Conservation (phyloP, 2,113 vertebrate species). For the Bubo blakistoni region DNA sequence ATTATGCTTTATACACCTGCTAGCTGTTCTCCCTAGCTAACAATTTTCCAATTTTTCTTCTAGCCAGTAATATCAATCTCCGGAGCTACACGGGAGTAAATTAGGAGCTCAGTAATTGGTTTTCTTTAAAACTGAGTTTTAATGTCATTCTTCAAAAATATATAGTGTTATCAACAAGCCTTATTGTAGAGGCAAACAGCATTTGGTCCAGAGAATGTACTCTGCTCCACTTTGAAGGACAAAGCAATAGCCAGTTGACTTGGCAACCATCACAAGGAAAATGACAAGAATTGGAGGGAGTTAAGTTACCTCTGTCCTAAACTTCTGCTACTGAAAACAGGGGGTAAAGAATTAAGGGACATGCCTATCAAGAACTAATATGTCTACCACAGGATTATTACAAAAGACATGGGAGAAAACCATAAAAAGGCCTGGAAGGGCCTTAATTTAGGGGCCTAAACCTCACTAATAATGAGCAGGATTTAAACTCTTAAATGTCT, state of each 20-base stretch:
- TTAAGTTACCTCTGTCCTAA: neutral
- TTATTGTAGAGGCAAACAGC: neutral
- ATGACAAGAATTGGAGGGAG: neutral
- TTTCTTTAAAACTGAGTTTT: neutral
- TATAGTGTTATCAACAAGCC: neutral
- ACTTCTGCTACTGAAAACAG: neutral
- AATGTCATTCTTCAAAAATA: neutral
- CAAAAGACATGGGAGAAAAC: neutral
- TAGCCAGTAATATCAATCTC: neutral
- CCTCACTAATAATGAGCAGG: neutral
- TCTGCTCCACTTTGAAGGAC: neutral
- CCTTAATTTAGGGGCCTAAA: neutral
- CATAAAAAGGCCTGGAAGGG: neutral
- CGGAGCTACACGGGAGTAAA: neutral
- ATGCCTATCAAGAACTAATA: neutral
- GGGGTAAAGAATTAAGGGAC: neutral
- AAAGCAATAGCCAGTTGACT: neutral
- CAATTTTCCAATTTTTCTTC: neutral
- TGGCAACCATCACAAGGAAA: neutral
- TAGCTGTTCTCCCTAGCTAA: neutral
- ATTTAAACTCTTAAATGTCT: neutral
- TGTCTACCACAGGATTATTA: neutral
- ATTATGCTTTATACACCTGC: neutral
- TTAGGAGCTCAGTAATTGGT: neutral
- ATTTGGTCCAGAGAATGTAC: neutral